phyloP scores from a whole-genome alignment of 2,797 vertebrate genomes.

The Channa striata region DNA sequence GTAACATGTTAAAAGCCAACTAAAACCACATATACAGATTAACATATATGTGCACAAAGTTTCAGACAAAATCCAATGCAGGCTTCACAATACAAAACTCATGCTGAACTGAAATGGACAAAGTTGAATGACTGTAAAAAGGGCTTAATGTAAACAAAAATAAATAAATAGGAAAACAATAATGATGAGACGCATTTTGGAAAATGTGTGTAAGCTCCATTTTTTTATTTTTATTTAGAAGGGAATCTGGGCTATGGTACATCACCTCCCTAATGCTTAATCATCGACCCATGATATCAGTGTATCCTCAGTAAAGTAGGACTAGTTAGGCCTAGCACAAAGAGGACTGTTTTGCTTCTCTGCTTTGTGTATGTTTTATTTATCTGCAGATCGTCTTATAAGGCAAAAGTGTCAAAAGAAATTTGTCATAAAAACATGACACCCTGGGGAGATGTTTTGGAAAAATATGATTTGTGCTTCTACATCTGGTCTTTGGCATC shows the following conservation, averaged over 20 bases:
- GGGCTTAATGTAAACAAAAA: slow-evolving; percentile 44
- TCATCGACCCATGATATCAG: not conserved
- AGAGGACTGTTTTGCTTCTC: too few relatives aligned
- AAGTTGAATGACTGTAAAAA: slow-evolving; percentile 63
- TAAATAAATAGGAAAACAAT: slow-evolving; percentile 69
- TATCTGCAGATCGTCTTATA: too few relatives aligned
- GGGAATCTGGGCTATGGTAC: not conserved
- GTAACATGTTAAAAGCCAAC: slow-evolving; percentile 39
- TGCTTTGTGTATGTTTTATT: too few relatives aligned
- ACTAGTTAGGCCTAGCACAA: too few relatives aligned
- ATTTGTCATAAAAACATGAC: too few relatives aligned
- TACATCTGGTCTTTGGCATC: too few relatives aligned
- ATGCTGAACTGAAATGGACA: slow-evolving; percentile 88
- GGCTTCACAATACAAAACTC: slow-evolving; percentile 82
- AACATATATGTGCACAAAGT: slow-evolving; percentile 58
- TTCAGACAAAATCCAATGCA: slow-evolving; percentile 69
- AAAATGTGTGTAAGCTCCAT: not conserved
- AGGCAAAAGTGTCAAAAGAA: too few relatives aligned
- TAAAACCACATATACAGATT: not conserved
- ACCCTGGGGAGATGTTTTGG: too few relatives aligned
- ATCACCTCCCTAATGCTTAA: not conserved
- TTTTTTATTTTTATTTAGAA: not conserved
- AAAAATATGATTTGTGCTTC: too few relatives aligned
- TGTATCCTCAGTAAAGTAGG: too few relatives aligned
- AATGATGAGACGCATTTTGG: slow-evolving; percentile 74